Base-by-base conservation (phyloP, 2,797 vertebrate genomes). In the Sebastes nivosus region DNA sequence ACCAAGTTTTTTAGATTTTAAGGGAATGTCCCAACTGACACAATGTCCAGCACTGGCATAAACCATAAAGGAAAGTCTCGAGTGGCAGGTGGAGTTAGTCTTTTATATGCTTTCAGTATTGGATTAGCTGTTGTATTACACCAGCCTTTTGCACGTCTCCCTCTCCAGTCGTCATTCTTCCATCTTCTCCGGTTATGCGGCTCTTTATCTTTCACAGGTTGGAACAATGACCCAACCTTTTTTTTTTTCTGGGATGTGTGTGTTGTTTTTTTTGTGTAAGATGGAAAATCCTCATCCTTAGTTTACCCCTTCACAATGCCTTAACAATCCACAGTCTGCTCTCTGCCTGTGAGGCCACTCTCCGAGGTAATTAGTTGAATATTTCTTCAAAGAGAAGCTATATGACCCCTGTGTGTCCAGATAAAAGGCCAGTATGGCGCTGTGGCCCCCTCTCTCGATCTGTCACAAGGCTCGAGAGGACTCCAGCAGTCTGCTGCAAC, bases 301-400 rank as follows among this genome's bases (percentile, higher is more conserved):
- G 90, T 92, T 93, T 94, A 92, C 91, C 86, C 78, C 90, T 84
- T 82, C 85, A 95, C 94, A 95, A 95, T 95, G 89, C 88, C 84
- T 83, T 78, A 84, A 92, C 92, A 92, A 93, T 92, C 88, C 90
- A 82, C 93, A 93, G 92, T 91, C 91, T 91, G 89, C 93, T 88
- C 82, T 90, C 91, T 93, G 93, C 93, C 94, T 93, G 93, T 94
- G 88, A 92, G 91, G 91, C 91, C 90, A 92, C 95, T 94, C 95
- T 96, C 93, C 90, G 92, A 95, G 91, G 94, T 96, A 96, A 96
- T 96, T 96, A 96, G 94, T 94, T 95, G 94, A 96, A 95, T 96
- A 96, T 95, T 95, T 94, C 96, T 96, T 96, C 95, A 96, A 96
- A 96, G 96, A 93, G 91, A 95, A 95, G 92, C 93, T 94, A 91